Evolutionary conservation across 2,888 invertebrate genomes (phyloP).

Genomic region (Epistrophe eligans): DNA sequence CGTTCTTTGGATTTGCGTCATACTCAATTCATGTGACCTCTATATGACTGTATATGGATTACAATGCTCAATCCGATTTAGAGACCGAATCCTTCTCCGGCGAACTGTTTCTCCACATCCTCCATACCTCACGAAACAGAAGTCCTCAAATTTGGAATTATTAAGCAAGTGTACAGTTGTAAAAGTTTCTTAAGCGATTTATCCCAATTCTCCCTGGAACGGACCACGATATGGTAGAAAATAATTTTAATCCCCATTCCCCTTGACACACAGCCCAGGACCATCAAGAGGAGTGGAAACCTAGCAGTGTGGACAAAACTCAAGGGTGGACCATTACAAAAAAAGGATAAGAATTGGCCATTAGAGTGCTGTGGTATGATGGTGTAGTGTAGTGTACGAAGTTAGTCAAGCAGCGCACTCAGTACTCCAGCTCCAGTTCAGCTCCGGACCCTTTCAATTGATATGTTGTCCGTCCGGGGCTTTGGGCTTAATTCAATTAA

Average conservation of each 20-base stretch:
- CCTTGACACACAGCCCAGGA: neutral
- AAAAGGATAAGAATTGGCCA: constrained; percentile 46
- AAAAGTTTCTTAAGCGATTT: constrained; percentile 61
- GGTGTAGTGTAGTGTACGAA: neutral
- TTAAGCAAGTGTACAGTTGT: constrained; percentile 62
- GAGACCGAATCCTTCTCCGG: constrained; percentile 22
- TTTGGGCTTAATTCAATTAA: constrained; percentile 70
- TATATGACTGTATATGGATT: constrained; percentile 44
- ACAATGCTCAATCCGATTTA: constrained; percentile 55
- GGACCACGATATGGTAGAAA: constrained; percentile 23
- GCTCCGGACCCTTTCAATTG: constrained; percentile 35
- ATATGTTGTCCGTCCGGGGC: constrained; percentile 40
- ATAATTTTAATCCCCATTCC: constrained; percentile 39
- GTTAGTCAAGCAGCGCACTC: neutral
- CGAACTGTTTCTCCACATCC: neutral
- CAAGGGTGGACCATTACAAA: constrained; percentile 11
- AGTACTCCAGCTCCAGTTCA: neutral
- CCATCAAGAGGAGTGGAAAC: neutral
- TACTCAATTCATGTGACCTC: constrained; percentile 28
- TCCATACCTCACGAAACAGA: neutral
- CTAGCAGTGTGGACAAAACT: constrained; percentile 26
- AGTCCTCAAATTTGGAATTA: constrained; percentile 60
- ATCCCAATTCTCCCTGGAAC: constrained; percentile 30
- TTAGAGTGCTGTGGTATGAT: constrained; percentile 18
- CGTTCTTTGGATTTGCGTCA: constrained; percentile 15